Evolutionary conservation across 1,140 invertebrate species (phyloP).

Genomic region (Cryptotermes secundus): DNA sequence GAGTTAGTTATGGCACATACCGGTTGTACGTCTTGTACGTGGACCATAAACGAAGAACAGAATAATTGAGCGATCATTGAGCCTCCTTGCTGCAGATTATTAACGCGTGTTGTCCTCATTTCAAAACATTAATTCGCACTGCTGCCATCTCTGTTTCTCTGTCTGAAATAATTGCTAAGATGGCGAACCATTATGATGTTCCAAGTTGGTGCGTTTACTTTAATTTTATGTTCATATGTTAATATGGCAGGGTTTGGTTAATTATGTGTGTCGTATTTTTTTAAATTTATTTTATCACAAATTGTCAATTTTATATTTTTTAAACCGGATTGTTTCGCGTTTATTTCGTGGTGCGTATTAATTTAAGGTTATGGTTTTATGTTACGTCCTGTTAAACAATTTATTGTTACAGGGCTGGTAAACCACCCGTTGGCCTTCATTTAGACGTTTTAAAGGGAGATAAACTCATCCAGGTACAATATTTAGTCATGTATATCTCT

Average conservation of each 20-base stretch:
- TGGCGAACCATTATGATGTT: conserved; percentile 87
- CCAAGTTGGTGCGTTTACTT: conserved; percentile 70
- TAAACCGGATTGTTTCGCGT: no score
- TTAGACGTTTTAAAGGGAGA: conserved; percentile 97
- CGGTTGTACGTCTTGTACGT: no score
- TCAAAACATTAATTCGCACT: not conserved
- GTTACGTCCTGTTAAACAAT: conserved; percentile 35
- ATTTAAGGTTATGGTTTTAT: conserved; percentile 31
- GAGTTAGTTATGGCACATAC: no score
- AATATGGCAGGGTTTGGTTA: conserved; percentile 35
- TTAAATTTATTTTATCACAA: not conserved
- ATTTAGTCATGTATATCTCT: not conserved
- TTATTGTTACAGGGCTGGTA: conserved; percentile 83
- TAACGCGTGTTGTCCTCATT: no score
- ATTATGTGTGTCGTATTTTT: not conserved
- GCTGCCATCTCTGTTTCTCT: not conserved
- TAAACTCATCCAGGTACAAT: conserved; percentile 81
- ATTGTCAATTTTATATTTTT: not conserved
- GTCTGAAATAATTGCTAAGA: conserved; percentile 42
- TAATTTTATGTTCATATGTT: conserved; percentile 28
- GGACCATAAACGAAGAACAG: no score
- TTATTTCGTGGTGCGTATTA: no score
- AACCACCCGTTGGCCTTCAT: conserved; percentile 94
- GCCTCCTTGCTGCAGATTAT: no score
- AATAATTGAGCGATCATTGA: no score